Evolutionary conservation across 2,888 invertebrate species (phyloP).

Genomic region (Philonicus albiceps): DNA sequence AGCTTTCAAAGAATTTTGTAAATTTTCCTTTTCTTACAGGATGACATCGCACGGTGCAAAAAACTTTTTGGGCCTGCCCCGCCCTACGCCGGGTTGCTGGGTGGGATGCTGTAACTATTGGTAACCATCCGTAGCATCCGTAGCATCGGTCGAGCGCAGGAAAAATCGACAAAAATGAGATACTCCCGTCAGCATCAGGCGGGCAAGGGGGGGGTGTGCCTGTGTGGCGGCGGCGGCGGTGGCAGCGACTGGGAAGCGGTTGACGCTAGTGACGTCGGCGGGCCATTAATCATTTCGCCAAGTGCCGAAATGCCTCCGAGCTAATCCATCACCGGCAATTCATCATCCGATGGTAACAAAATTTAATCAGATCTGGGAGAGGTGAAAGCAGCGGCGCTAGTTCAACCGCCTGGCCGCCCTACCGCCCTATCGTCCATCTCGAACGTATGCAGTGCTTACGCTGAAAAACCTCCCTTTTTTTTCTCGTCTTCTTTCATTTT

Average conservation of each 20-base stretch:
- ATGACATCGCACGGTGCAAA: not conserved
- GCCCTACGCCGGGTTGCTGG: not conserved
- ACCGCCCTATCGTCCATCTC: not conserved
- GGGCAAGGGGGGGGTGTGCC: not conserved
- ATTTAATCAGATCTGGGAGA: conserved; percentile 39
- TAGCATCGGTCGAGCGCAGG: not conserved
- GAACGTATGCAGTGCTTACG: not conserved
- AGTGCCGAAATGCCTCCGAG: conserved; percentile 41
- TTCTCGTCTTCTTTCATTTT: conserved; percentile 26
- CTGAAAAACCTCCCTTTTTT: conserved; percentile 2
- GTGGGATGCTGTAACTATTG: not conserved
- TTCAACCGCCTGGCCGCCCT: not conserved
- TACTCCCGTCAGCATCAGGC: not conserved
- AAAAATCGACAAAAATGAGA: conserved; percentile 10
- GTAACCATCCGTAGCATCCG: not conserved
- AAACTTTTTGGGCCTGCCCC: not conserved
- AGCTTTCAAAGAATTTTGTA: not conserved
- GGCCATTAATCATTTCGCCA: conserved; percentile 40
- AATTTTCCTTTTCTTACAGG: conserved; percentile 12
- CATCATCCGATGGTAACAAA: conserved; percentile 36
- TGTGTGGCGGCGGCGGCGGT: no score
- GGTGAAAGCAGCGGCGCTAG: not conserved
- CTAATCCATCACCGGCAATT: conserved; percentile 43
- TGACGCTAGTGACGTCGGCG: conserved; percentile 23
- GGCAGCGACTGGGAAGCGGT: not conserved